phyloP scores from a whole-genome alignment of 1,140 invertebrate species.

The Ostrea denselamellosa region DNA sequence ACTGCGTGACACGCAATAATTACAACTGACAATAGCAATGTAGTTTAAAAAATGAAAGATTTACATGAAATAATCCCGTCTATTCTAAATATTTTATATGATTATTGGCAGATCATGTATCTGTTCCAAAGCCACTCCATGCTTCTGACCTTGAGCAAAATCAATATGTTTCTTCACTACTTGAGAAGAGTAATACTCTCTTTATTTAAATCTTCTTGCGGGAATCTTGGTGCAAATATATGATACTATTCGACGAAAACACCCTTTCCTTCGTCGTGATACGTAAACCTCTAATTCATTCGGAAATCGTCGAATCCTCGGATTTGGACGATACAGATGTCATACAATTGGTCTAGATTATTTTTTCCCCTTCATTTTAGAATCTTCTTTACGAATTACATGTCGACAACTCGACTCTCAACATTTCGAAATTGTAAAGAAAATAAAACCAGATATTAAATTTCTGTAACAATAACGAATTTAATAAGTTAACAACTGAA shows the following conservation, averaged over 20 bases:
- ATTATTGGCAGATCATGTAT: background rate
- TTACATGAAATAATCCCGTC: background rate
- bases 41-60: background rate
- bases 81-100: conserved; percentile 27
- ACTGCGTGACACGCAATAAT: background rate
- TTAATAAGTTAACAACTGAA: conserved; percentile 40
- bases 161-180: background rate
- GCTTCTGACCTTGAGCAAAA: conserved; percentile 10
- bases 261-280: too few relatives aligned
- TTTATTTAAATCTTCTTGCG: background rate
- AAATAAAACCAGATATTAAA: background rate
- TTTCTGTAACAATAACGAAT: conserved; percentile 38
- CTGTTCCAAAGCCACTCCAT: background rate
- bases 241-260: too few relatives aligned
- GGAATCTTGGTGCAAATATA: background rate
- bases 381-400: too few relatives aligned
- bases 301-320: too few relatives aligned
- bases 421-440: background rate
- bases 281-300: too few relatives aligned
- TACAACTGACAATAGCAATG: background rate
- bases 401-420: too few relatives aligned
- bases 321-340: too few relatives aligned
- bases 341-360: too few relatives aligned
- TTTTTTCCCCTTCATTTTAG: too few relatives aligned
- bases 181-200: background rate